Evolutionary conservation across 2,113 vertebrate genomes (phyloP).

Genomic region (Hylia prasina): DNA sequence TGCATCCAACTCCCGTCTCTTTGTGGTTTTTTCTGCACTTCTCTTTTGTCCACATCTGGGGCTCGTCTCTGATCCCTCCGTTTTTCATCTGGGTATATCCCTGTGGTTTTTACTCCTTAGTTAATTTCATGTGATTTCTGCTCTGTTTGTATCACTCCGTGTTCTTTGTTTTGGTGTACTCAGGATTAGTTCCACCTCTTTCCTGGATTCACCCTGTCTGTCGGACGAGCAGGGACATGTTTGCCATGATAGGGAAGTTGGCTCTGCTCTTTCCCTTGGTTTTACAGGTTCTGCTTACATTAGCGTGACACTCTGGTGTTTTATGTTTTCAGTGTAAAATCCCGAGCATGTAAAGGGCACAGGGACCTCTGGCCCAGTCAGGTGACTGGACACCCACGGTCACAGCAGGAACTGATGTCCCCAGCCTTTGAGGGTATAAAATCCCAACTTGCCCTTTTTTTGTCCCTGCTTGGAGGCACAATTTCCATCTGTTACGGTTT

Average conservation of each 20-base stretch:
- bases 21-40: fast-evolving
- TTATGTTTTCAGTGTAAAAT: fast-evolving
- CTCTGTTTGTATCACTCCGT: fast-evolving
- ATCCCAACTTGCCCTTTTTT: fast-evolving
- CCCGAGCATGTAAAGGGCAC: fast-evolving
- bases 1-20: fast-evolving
- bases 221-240: fast-evolving
- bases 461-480: not conserved
- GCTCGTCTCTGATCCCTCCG: fast-evolving
- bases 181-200: fast-evolving
- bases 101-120: fast-evolving
- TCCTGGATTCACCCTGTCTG: fast-evolving
- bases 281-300: not conserved
- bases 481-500: fast-evolving
- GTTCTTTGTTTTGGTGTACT: fast-evolving
- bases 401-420: not conserved
- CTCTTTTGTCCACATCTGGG: fast-evolving
- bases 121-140: fast-evolving
- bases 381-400: fast-evolving
- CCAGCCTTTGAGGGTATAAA: not conserved
- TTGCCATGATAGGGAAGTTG: not conserved
- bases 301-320: fast-evolving
- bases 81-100: fast-evolving
- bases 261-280: fast-evolving
- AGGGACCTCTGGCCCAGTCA: not conserved